Evolutionary conservation across 2,888 invertebrate species (phyloP).

Genomic region (Lasius platythorax): DNA sequence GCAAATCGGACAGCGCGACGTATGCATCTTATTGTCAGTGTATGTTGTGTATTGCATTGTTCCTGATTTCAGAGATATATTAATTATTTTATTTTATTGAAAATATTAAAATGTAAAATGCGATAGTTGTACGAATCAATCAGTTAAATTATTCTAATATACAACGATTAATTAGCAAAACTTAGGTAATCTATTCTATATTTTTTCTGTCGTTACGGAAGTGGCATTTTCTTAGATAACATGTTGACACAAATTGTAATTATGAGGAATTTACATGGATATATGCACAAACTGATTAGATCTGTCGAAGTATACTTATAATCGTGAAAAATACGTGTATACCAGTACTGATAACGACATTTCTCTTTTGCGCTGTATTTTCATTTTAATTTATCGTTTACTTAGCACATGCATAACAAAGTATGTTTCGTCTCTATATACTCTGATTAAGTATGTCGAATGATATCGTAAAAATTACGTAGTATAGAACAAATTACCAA

Average conservation of each 20-base stretch:
- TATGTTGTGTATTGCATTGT: no score
- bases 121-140: background rate
- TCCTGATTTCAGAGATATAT: background rate
- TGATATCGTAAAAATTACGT: background rate
- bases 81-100: background rate
- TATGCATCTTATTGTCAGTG: no score
- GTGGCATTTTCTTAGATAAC: slow-evolving; percentile 27
- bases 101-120: background rate
- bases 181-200: background rate
- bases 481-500: background rate
- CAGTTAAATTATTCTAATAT: background rate
- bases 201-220: slow-evolving; percentile 19
- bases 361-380: background rate
- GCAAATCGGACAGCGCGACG: background rate
- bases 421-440: background rate
- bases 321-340: background rate
- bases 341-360: background rate
- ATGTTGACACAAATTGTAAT: slow-evolving; percentile 22
- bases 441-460: background rate
- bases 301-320: background rate
- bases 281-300: slow-evolving; percentile 19
- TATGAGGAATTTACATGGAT: slow-evolving; percentile 34
- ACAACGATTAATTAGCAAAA: background rate
- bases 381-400: background rate
- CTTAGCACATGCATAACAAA: background rate